These are phyloP conservation scores for Meloe dianella DNA, from an alignment of 2,888 invertebrate genomes.

Conservation along the genomic window DNA sequence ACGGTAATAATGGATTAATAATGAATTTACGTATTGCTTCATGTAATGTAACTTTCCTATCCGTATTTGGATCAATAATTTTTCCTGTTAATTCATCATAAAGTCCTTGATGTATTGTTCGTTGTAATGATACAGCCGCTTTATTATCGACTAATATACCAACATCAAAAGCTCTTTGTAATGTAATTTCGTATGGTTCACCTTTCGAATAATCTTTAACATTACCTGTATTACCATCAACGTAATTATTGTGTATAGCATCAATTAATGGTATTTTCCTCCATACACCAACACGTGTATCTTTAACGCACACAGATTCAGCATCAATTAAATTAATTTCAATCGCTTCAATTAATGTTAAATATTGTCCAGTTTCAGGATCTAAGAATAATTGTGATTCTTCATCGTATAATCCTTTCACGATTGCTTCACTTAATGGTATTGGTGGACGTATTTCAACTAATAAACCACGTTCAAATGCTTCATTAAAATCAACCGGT, in stretches of 20 bases:
- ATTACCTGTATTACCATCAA: conserved; percentile 74
- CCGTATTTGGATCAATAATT: conserved; percentile 80
- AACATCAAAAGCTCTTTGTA: conserved; percentile 79
- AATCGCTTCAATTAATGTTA: conserved; percentile 84
- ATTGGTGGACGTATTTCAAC: conserved; percentile 83
- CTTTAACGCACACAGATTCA: conserved; percentile 82
- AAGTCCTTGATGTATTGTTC: conserved; percentile 84
- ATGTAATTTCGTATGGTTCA: conserved; percentile 70
- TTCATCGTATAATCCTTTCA: conserved; percentile 81
- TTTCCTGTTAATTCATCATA: conserved; percentile 83
- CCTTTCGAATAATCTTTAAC: conserved; percentile 71
- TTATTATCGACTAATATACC: conserved; percentile 82
- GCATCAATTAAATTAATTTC: conserved; percentile 81
- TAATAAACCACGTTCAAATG: conserved; percentile 81
- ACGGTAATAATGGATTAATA: conserved; percentile 80
- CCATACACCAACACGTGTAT: conserved; percentile 76
- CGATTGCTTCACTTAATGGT: conserved; percentile 80
- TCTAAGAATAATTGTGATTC: conserved; percentile 82
- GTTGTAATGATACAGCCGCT: conserved; percentile 81
- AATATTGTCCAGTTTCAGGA: conserved; percentile 76
- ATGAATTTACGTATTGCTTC: conserved; percentile 83
- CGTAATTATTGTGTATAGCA: conserved; percentile 76
- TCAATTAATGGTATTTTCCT: conserved; percentile 79
- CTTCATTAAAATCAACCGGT: conserved; percentile 79
- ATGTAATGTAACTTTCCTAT: conserved; percentile 79